These are phyloP conservation scores for Dicaeum eximium DNA, from an alignment of 2,113 vertebrate genomes.

Conservation along the genomic window DNA sequence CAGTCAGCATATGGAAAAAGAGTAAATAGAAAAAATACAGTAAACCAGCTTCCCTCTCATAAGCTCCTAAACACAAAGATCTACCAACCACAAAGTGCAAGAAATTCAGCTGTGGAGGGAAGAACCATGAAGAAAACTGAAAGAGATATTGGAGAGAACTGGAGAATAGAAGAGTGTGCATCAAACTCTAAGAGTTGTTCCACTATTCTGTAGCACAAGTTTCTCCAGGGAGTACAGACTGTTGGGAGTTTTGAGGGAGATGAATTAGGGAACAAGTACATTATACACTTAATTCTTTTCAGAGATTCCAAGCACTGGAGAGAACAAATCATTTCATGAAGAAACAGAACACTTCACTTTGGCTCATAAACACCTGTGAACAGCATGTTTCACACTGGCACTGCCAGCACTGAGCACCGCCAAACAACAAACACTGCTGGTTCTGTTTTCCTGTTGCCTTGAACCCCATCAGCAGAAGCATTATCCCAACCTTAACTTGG, in stretches of 20 bases:
- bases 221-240: neutral
- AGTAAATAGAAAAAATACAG: no score
- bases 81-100: neutral
- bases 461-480: constrained; percentile 21
- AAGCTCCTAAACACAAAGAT: neutral
- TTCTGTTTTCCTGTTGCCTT: constrained; percentile 11
- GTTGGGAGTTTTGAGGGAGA: neutral
- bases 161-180: neutral
- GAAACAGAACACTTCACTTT: constrained; percentile 20
- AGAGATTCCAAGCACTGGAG: neutral
- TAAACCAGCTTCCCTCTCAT: neutral
- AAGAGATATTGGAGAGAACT: neutral
- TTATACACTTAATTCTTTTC: constrained; percentile 13
- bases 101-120: neutral
- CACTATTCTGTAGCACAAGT: neutral
- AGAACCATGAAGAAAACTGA: neutral
- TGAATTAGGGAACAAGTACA: neutral
- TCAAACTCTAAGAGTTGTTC: neutral
- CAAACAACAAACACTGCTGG: constrained; percentile 40
- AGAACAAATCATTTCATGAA: constrained; percentile 29
- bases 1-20: neutral
- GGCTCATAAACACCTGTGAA: constrained; percentile 53
- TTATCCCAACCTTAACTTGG: constrained; percentile 33
- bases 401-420: constrained; percentile 9
- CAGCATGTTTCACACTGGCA: constrained; percentile 28